A percentile compares a stretch with the other conserved stretches of the same genome.
Conservation (phyloP, 2,113 vertebrate species). For the Sinocyclocheilus anshuiensis region DNA sequence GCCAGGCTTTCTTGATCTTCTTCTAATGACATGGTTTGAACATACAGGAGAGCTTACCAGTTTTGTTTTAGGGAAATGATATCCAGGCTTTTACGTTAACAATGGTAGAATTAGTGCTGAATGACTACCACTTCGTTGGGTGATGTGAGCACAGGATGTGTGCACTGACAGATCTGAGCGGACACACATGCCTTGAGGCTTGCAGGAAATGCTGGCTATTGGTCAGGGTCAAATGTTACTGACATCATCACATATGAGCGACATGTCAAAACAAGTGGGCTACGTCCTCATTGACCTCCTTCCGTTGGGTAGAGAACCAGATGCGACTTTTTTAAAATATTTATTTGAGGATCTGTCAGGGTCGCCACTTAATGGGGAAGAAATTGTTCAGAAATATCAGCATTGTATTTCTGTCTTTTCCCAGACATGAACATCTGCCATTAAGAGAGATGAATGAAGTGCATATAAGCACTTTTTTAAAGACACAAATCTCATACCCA, state of each 20-base stretch:
- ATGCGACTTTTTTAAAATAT: constrained; percentile 22
- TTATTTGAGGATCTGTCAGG: constrained; percentile 36
- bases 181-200: constrained; percentile 23
- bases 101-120: constrained; percentile 21
- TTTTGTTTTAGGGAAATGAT: constrained; percentile 24
- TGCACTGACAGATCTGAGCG: constrained; percentile 38
- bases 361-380: constrained; percentile 15
- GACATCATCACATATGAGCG: constrained; percentile 7
- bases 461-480: not conserved
- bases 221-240: constrained; percentile 24
- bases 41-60: constrained; percentile 5
- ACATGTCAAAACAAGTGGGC: constrained; percentile 7
- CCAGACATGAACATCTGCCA: constrained; percentile 43
- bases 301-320: constrained; percentile 7
- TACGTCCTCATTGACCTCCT: constrained; percentile 22
- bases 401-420: constrained; percentile 30
- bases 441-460: constrained; percentile 35
- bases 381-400: not conserved
- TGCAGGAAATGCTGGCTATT: constrained; percentile 39
- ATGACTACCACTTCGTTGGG: constrained; percentile 6
- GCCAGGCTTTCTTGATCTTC: not conserved
- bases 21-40: not conserved
- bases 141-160: constrained; percentile 30
- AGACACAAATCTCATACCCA: not conserved
- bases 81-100: not conserved